Percentiles rank a stretch among this genome's conserved stretches.
These are phyloP conservation scores for Beris morrisii DNA, from an alignment of 2,888 invertebrate genomes.

Conservation along the genomic window DNA sequence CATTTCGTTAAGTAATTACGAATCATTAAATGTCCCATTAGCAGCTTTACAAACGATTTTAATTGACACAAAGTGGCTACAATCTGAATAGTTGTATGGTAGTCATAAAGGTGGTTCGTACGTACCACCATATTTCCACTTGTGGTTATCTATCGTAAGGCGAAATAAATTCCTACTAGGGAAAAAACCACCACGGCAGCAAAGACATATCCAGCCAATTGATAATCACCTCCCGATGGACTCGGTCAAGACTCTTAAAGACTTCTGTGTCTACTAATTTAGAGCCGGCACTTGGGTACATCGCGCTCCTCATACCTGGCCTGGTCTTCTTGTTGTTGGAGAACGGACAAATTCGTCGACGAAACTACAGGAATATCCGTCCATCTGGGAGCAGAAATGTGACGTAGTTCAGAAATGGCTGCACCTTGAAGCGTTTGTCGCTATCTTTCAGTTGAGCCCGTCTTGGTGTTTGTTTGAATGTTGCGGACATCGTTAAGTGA, in stretches of 20 bases:
- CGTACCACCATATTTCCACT: neutral
- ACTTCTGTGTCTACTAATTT: too few relatives aligned
- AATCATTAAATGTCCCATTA: slow-evolving; percentile 31
- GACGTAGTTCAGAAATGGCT: too few relatives aligned
- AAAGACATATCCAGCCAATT: slow-evolving; percentile 18
- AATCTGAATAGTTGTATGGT: slow-evolving; percentile 5
- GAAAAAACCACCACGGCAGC: slow-evolving; percentile 8
- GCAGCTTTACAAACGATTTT: slow-evolving; percentile 29
- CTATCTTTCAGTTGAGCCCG: too few relatives aligned
- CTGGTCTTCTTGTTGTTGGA: too few relatives aligned
- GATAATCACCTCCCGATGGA: slow-evolving; percentile 28
- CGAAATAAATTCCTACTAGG: neutral
- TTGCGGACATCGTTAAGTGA: too few relatives aligned
- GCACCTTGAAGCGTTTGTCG: too few relatives aligned
- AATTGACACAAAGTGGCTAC: slow-evolving; percentile 29
- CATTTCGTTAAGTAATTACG: slow-evolving; percentile 27
- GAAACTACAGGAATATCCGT: too few relatives aligned
- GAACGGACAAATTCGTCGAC: too few relatives aligned
- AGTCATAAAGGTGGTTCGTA: neutral
- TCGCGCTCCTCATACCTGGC: too few relatives aligned
- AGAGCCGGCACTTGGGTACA: too few relatives aligned
- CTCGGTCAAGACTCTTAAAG: neutral
- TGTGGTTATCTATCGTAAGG: slow-evolving; percentile 8
- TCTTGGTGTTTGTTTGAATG: too few relatives aligned
- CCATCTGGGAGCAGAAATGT: too few relatives aligned